These are phyloP conservation scores for Brachionus paranguensis DNA, from an alignment of 1,140 invertebrate genomes.

Conservation along the genomic window DNA sequence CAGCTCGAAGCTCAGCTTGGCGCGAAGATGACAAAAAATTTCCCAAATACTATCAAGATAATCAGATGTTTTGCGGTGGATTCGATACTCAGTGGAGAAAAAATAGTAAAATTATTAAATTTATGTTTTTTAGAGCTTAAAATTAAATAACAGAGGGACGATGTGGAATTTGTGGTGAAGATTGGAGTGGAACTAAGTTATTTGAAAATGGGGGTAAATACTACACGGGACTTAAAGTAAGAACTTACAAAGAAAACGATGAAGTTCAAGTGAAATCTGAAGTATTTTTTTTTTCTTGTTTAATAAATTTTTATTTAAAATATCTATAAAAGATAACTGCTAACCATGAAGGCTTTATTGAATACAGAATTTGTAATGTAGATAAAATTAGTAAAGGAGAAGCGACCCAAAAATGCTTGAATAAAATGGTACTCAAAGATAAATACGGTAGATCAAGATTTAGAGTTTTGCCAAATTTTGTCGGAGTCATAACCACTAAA, in stretches of 20 bases:
- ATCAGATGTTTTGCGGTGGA: conserved; percentile 80
- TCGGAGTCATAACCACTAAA: not conserved
- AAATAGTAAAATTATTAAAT: not conserved
- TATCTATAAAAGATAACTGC: conserved; percentile 61
- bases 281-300: not conserved
- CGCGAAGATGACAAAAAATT: conserved; percentile 48
- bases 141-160: conserved; percentile 14
- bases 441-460: not conserved
- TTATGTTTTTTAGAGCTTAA: not conserved
- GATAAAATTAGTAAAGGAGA: not conserved
- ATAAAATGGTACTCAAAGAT: conserved; percentile 7
- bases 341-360: conserved; percentile 47
- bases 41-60: conserved; percentile 76
- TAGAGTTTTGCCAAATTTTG: not conserved
- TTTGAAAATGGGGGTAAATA: conserved; percentile 30
- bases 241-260: not conserved
- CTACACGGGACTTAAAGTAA: not conserved
- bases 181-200: not conserved
- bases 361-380: conserved; percentile 44
- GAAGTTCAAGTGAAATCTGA: not conserved
- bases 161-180: conserved; percentile 40
- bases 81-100: conserved; percentile 58
- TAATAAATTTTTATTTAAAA: not conserved
- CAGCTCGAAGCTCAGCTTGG: conserved; percentile 61
- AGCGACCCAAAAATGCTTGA: conserved; percentile 34